A percentile compares a stretch with the other conserved stretches of the same genome.
Evolutionary conservation across 1,140 invertebrate genomes (phyloP).

Genomic region (Eriocheir sinensis): DNA sequence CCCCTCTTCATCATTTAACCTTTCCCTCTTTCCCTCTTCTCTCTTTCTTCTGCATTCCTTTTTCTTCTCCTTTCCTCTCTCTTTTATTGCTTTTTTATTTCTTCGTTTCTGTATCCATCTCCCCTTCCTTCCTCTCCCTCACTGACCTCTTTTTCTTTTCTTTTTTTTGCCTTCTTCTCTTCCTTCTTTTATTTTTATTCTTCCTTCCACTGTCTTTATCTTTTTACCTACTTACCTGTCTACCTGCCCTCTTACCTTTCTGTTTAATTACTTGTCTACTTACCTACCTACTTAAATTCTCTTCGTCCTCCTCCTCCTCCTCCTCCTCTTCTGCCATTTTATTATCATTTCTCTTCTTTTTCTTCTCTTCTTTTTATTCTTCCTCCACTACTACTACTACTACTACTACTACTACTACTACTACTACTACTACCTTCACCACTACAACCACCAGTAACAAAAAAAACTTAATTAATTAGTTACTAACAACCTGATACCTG

Average conservation of each 20-base stretch:
- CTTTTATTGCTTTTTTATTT: neutral
- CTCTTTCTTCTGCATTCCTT: neutral
- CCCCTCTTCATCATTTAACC: neutral
- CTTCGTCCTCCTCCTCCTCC: too few species aligned
- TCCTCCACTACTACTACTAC: constrained; percentile 40
- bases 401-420: constrained; percentile 45
- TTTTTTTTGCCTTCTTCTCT: neutral
- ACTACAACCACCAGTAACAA: too few species aligned
- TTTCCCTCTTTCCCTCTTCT: neutral
- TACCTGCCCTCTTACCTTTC: too few species aligned
- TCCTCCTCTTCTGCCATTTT: too few species aligned
- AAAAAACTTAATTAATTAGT: too few species aligned
- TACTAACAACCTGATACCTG: too few species aligned
- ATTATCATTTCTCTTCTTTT: neutral
- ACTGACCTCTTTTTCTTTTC: too few species aligned
- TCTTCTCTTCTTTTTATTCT: neutral
- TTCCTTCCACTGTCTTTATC: neutral
- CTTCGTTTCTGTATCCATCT: neutral
- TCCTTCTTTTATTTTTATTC: too few species aligned
- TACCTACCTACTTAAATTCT: too few species aligned
- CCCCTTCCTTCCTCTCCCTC: neutral
- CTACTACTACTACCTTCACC: constrained; percentile 25
- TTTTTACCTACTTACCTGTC: too few species aligned
- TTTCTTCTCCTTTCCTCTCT: neutral
- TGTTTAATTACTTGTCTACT: too few species aligned